Percentiles rank a stretch among this genome's conserved stretches.
These are phyloP conservation scores for Hymenopus coronatus DNA, from an alignment of 2,888 invertebrate species.

Conservation along the genomic window DNA sequence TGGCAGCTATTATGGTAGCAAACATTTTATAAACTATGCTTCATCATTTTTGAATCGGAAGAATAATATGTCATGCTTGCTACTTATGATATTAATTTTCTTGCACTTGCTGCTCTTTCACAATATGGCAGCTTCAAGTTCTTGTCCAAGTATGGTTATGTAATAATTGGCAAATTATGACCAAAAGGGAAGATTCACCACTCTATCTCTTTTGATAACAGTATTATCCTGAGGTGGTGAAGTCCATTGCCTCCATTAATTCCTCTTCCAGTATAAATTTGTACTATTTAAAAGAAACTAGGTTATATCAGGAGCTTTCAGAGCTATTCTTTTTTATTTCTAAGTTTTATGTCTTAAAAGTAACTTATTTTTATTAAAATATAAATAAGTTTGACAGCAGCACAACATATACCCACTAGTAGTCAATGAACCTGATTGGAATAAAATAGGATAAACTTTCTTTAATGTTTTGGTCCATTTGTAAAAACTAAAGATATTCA, in stretches of 20 bases:
- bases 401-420: background rate
- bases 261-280: background rate
- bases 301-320: background rate
- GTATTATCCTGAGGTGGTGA: background rate
- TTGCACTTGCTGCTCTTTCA: background rate
- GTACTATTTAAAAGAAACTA: background rate
- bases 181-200: background rate
- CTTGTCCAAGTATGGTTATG: background rate
- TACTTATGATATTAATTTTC: background rate
- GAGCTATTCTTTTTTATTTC: background rate
- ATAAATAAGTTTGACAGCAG: background rate
- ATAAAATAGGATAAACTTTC: background rate
- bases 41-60: too few relatives aligned
- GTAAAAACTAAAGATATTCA: background rate
- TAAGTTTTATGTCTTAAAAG: background rate
- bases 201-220: background rate
- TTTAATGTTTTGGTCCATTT: background rate
- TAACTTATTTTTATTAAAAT: background rate
- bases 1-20: conserved; percentile 3
- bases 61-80: background rate
- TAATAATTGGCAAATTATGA: background rate
- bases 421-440: background rate
- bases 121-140: background rate
- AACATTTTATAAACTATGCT: background rate
- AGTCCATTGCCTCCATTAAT: background rate